Evolutionary conservation across 2,113 vertebrate species (phyloP).

Genomic region (Thryonomys swinderianus): DNA sequence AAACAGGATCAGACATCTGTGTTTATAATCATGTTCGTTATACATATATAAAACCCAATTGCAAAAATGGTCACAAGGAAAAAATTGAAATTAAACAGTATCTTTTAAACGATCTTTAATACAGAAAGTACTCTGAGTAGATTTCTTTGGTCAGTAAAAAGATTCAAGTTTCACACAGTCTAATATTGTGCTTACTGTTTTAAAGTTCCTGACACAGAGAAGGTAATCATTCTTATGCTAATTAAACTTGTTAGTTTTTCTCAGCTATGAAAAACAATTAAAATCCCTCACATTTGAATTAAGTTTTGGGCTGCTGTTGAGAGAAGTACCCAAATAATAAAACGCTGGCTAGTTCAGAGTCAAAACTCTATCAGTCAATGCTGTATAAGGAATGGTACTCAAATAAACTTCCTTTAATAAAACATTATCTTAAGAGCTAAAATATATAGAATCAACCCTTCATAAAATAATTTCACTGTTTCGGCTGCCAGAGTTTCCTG

Average conservation of each 20-base stretch:
- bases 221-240: neutral
- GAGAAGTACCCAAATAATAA: conserved; percentile 32
- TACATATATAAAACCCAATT: neutral
- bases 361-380: neutral
- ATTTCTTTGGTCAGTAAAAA: neutral
- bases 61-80: neutral
- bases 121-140: neutral
- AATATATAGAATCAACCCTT: neutral
- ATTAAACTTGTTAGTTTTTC: neutral
- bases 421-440: neutral
- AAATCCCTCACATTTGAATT: conserved; percentile 12
- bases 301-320: neutral
- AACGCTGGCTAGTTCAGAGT: neutral
- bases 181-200: neutral
- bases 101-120: neutral
- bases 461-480: neutral
- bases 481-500: neutral
- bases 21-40: neutral
- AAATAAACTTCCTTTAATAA: neutral
- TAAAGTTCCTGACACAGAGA: neutral
- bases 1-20: neutral
- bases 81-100: conserved; percentile 8
- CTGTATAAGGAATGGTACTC: neutral
- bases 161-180: neutral
- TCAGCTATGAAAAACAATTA: neutral